Conservation (phyloP, 2,888 invertebrate species). For the Platycnemis pennipes region DNA sequence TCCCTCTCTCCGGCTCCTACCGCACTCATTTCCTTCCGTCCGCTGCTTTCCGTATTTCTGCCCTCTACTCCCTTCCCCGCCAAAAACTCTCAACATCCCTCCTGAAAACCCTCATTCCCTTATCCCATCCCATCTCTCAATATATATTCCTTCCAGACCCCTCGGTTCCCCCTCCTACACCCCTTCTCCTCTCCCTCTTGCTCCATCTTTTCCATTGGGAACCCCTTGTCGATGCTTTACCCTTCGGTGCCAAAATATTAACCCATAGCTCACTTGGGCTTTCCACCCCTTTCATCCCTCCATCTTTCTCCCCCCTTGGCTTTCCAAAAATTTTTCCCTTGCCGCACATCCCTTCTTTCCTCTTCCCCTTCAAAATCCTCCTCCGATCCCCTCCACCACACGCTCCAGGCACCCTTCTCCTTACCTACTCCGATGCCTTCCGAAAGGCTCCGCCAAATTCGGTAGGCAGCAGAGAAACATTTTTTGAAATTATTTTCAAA, state of each 20-base stretch:
- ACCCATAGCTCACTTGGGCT: conserved; percentile 67
- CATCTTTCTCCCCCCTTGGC: conserved; percentile 29
- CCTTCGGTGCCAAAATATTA: conserved; percentile 68
- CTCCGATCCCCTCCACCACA: background rate
- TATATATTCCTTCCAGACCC: conserved; percentile 38
- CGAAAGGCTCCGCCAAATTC: background rate
- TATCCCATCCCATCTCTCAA: conserved; percentile 32
- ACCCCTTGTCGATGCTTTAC: conserved; percentile 67
- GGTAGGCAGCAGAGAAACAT: background rate
- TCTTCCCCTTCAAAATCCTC: background rate
- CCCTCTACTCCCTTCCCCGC: background rate
- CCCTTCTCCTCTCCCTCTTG: background rate
- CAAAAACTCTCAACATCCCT: conserved; percentile 6
- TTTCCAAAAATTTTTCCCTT: conserved; percentile 32
- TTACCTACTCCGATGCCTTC: background rate
- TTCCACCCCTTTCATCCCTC: conserved; percentile 41
- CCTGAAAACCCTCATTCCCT: conserved; percentile 11
- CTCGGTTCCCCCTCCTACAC: background rate
- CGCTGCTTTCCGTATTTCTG: background rate
- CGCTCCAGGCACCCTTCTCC: background rate
- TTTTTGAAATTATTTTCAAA: background rate
- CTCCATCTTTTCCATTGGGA: conserved; percentile 66
- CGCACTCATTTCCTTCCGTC: conserved; percentile 16
- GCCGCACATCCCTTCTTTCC: background rate
- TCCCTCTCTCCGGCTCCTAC: background rate